phyloP scores from a whole-genome alignment of 2,797 vertebrate species.

The Odontamblyopus lacepedii region DNA sequence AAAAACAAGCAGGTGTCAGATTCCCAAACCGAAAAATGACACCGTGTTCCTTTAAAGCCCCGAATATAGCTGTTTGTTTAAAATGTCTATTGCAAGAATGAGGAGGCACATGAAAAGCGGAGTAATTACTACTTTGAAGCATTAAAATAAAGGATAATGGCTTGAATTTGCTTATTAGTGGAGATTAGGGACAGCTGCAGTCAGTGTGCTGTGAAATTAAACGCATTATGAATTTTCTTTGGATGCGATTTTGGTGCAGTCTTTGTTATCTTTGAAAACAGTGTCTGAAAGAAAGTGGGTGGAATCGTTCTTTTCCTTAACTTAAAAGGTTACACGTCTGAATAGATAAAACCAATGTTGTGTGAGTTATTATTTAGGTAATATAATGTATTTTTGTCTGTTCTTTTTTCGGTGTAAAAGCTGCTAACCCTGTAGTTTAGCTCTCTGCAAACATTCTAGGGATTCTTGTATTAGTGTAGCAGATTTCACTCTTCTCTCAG shows the following conservation, averaged over 20 bases:
- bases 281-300: background rate
- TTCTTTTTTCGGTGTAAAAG: background rate
- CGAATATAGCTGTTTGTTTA: slow-evolving; percentile 12
- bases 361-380: background rate
- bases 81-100: background rate
- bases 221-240: background rate
- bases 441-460: too few species aligned
- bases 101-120: background rate
- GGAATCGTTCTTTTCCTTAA: background rate
- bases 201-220: slow-evolving; percentile 1
- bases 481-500: background rate
- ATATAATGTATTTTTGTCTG: background rate
- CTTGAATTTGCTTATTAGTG: background rate
- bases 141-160: slow-evolving; percentile 7
- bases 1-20: too few species aligned
- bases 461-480: background rate
- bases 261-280: slow-evolving; percentile 2
- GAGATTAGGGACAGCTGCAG: background rate
- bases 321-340: background rate
- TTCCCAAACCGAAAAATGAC: too few species aligned
- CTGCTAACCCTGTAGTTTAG: too few species aligned
- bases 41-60: background rate
- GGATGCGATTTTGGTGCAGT: background rate
- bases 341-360: background rate
- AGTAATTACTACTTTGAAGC: slow-evolving; percentile 13